Evolutionary conservation across 2,888 invertebrate genomes (phyloP).

Genomic region (Fabriciana adippe): DNA sequence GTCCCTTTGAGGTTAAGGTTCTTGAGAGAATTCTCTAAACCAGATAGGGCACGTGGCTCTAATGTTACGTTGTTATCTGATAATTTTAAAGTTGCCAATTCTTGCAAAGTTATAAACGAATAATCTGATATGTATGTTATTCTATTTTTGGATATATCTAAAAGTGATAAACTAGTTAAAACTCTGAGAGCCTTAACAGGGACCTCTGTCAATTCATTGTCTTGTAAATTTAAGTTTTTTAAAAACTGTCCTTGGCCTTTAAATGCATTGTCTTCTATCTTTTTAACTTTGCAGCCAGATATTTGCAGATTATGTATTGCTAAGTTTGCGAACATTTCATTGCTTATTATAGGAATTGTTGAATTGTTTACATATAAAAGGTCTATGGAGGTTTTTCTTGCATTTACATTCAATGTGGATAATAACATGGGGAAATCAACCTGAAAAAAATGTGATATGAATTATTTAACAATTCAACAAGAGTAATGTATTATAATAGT

Average conservation of each 20-base stretch:
- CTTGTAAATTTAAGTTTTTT: constrained; percentile 92
- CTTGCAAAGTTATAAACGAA: constrained; percentile 87
- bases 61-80: constrained; percentile 94
- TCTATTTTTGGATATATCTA: constrained; percentile 93
- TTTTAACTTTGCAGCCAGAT: constrained; percentile 89
- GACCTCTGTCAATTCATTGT: constrained; percentile 90
- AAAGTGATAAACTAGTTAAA: constrained; percentile 87
- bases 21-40: constrained; percentile 90
- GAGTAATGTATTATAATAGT: not conserved
- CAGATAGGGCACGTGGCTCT: constrained; percentile 86
- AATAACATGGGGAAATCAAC: constrained; percentile 90
- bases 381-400: constrained; percentile 87
- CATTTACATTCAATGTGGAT: constrained; percentile 86
- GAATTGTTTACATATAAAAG: constrained; percentile 95
- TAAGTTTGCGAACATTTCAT: constrained; percentile 86
- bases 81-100: constrained; percentile 90
- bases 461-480: not conserved
- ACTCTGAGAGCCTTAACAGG: constrained; percentile 87
- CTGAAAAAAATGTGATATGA: constrained; percentile 56
- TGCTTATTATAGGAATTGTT: constrained; percentile 85
- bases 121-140: constrained; percentile 87
- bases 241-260: constrained; percentile 90
- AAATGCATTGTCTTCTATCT: constrained; percentile 88
- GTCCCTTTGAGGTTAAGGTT: constrained; percentile 95
- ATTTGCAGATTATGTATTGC: constrained; percentile 91